Evolutionary conservation across 2,797 vertebrate species (phyloP).

Genomic region (Characodon lateralis): DNA sequence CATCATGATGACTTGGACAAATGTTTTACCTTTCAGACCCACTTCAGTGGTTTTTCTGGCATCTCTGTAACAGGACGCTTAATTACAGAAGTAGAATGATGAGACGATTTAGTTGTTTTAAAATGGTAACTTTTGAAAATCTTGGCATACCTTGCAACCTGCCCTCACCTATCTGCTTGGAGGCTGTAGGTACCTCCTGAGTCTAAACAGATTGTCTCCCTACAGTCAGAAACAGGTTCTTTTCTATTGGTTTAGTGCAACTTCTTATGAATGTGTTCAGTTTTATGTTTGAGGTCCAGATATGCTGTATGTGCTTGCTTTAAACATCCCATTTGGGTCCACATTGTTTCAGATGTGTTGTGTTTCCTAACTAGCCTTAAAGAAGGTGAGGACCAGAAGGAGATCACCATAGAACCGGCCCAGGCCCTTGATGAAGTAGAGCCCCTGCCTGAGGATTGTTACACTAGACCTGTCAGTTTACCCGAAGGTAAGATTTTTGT

Average conservation of each 20-base stretch:
- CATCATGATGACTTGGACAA: slow-evolving; percentile 21
- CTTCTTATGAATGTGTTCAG: neutral
- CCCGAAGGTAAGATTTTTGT: slow-evolving; percentile 88
- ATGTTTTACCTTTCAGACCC: slow-evolving; percentile 20
- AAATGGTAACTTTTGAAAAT: neutral
- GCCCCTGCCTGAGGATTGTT: slow-evolving; percentile 95
- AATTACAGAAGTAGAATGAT: neutral
- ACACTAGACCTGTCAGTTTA: slow-evolving; percentile 91
- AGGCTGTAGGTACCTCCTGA: neutral
- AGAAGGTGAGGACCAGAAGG: slow-evolving; percentile 97
- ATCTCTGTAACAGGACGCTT: neutral
- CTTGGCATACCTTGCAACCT: neutral
- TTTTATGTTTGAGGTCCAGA: neutral
- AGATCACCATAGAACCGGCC: slow-evolving; percentile 93
- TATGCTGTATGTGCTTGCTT: neutral
- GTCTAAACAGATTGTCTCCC: neutral
- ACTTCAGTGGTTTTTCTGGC: neutral
- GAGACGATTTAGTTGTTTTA: neutral
- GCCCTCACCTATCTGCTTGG: neutral
- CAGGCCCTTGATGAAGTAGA: slow-evolving; percentile 96
- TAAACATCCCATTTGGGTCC: neutral
- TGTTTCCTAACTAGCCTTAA: slow-evolving; percentile 84
- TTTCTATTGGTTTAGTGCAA: neutral
- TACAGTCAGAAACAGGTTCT: neutral
- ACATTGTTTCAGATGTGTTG: slow-evolving; percentile 8